These are phyloP conservation scores for Gracilinanus agilis DNA, from an alignment of 2,113 vertebrate species.

Conservation along the genomic window DNA sequence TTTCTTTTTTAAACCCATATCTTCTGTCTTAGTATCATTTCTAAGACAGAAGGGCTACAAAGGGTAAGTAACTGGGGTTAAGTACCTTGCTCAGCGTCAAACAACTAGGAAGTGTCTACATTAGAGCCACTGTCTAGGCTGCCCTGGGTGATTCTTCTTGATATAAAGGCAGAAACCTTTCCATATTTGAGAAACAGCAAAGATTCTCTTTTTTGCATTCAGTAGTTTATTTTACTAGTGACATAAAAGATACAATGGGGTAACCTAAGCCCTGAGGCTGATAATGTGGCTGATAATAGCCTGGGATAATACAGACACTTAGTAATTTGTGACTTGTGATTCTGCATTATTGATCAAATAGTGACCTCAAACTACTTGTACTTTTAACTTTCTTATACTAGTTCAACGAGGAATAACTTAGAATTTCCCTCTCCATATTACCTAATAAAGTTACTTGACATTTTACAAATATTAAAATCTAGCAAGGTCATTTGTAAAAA, in stretches of 20 bases:
- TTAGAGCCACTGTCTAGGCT: too few relatives aligned
- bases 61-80: too few relatives aligned
- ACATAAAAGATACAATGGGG: background rate
- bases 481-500: constrained; percentile 54
- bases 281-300: constrained; percentile 15
- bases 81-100: too few relatives aligned
- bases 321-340: constrained; percentile 18
- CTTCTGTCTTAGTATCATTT: too few relatives aligned
- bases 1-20: background rate
- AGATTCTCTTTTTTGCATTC: background rate
- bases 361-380: background rate
- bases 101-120: too few relatives aligned
- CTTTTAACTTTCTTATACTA: background rate
- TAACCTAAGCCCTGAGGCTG: background rate
- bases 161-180: constrained; percentile 9
- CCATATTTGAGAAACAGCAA: constrained; percentile 31
- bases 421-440: constrained; percentile 34
- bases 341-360: background rate
- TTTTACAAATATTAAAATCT: constrained; percentile 33
- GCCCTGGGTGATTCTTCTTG: constrained; percentile 18
- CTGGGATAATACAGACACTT: background rate
- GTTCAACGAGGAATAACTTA: constrained; percentile 42
- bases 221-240: constrained; percentile 3
- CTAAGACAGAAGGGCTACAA: too few relatives aligned
- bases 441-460: constrained; percentile 29